phyloP scores from a whole-genome alignment of 2,113 vertebrate genomes.

The Nestor notabilis region DNA sequence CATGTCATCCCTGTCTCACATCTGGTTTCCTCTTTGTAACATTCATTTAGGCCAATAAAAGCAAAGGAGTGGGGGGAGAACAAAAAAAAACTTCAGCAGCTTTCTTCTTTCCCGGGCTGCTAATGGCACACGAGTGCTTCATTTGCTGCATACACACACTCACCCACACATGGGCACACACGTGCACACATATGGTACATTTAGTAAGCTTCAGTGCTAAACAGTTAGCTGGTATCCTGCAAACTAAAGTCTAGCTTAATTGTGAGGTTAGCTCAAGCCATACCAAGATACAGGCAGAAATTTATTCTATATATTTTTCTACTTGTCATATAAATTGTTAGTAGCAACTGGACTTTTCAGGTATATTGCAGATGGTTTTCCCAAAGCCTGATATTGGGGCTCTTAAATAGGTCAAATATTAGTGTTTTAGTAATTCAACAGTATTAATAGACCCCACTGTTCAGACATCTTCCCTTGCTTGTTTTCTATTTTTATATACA shows the following conservation, averaged over 20 bases:
- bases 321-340: not conserved
- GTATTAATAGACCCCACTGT: not conserved
- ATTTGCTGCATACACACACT: not conserved
- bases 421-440: not conserved
- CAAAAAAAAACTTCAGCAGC: conserved; percentile 27
- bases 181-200: accelerated
- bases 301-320: not conserved
- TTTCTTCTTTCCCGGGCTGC: not conserved
- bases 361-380: not conserved
- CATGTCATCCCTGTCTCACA: conserved; percentile 78
- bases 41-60: conserved; percentile 78
- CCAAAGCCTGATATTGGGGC: not conserved
- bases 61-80: conserved; percentile 42
- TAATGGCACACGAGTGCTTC: not conserved
- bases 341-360: not conserved
- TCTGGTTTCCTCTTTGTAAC: conserved; percentile 77
- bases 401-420: not conserved
- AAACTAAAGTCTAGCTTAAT: not conserved
- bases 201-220: not conserved
- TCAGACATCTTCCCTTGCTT: not conserved
- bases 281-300: not conserved
- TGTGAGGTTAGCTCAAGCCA: not conserved
- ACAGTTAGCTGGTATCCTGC: not conserved
- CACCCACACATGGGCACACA: not conserved
- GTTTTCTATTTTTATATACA: not conserved